These are phyloP conservation scores for Zhuqinia jingwanae DNA, from an alignment of 2,888 invertebrate species.

Conservation along the genomic window DNA sequence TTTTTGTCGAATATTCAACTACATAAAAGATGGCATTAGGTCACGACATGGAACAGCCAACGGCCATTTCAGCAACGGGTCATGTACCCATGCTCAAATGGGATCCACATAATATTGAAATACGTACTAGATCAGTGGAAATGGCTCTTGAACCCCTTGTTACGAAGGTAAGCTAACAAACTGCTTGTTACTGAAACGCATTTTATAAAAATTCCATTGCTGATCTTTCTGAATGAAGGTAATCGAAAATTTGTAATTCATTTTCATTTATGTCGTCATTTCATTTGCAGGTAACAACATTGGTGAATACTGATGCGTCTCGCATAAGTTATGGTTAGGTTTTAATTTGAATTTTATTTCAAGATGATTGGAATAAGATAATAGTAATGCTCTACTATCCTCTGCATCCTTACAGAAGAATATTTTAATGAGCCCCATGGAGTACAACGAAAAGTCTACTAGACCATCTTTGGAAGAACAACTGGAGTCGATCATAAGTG, in stretches of 20 bases:
- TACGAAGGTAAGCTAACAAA: constrained; percentile 94
- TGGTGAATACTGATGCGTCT: constrained; percentile 97
- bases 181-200: no score
- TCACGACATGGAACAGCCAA: constrained; percentile 68
- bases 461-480: constrained; percentile 96
- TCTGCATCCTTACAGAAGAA: constrained; percentile 85
- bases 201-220: no score
- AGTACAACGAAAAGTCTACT: constrained; percentile 95
- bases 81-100: constrained; percentile 91
- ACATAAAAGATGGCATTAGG: constrained; percentile 62
- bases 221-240: no score
- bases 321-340: no score
- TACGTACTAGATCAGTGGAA: constrained; percentile 98
- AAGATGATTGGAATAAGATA: constrained; percentile 82
- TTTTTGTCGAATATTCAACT: no score
- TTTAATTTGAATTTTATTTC: no score
- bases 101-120: constrained; percentile 98
- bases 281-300: constrained; percentile 88
- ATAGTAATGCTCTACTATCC: constrained; percentile 48
- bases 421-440: constrained; percentile 97
- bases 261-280: background rate
- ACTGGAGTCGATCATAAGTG: constrained; percentile 98
- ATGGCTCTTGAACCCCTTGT: constrained; percentile 97
- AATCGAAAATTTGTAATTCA: no score
- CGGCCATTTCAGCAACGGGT: no score